Percentiles rank a stretch among this genome's conserved stretches.
Evolutionary conservation across 2,888 invertebrate species (phyloP).

Genomic region (Stenodema calcarata): DNA sequence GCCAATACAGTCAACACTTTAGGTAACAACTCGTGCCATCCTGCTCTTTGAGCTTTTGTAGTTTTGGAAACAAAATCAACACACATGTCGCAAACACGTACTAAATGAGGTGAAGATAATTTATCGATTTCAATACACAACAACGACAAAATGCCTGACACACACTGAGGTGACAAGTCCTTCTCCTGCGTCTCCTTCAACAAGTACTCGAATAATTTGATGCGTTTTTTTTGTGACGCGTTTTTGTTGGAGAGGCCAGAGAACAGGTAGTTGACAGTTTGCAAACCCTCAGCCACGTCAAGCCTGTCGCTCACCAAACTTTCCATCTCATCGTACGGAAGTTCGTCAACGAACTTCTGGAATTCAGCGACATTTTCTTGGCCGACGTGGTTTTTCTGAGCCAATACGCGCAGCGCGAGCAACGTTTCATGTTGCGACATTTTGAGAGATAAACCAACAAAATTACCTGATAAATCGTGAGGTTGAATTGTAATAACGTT

Average conservation of each 20-base stretch:
- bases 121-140: constrained; percentile 65
- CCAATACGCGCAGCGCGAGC: background rate
- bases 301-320: constrained; percentile 59
- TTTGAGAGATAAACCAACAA: background rate
- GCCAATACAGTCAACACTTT: constrained; percentile 67
- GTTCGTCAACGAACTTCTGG: constrained; percentile 55
- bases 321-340: constrained; percentile 59
- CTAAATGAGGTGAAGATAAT: constrained; percentile 65
- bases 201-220: constrained; percentile 59
- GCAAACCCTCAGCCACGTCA: constrained; percentile 58
- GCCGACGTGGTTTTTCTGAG: constrained; percentile 28
- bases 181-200: constrained; percentile 62
- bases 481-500: background rate
- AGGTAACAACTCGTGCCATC: constrained; percentile 73
- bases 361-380: constrained; percentile 55
- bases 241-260: constrained; percentile 59
- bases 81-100: constrained; percentile 67
- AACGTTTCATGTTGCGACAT: background rate
- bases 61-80: constrained; percentile 63
- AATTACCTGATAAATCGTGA: background rate
- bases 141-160: constrained; percentile 64
- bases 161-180: constrained; percentile 62
- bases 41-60: constrained; percentile 26
- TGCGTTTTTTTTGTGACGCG: constrained; percentile 59
- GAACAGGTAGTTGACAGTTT: constrained; percentile 60